phyloP scores from a whole-genome alignment of 2,888 invertebrate species.

The Megalurothrips usitatus region DNA sequence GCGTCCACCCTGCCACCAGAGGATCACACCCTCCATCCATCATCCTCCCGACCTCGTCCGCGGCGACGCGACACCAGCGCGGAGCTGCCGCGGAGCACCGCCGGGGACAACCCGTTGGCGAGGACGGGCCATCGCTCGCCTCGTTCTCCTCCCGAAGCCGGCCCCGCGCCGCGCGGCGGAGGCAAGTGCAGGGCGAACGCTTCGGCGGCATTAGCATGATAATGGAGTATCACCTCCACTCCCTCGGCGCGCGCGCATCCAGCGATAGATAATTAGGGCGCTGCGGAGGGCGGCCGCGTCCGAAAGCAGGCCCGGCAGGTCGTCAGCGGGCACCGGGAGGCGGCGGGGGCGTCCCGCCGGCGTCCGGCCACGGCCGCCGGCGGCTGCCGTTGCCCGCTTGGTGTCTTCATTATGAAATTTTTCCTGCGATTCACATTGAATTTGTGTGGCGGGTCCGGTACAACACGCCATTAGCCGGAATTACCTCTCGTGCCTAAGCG shows the following conservation, averaged over 20 bases:
- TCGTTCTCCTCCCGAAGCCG: too few species aligned
- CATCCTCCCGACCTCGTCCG: too few species aligned
- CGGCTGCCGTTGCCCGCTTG: background rate
- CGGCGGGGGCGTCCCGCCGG: background rate
- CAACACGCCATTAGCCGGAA: constrained; percentile 6
- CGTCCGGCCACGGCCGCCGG: background rate
- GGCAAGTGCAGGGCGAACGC: too few species aligned
- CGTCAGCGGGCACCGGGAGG: background rate
- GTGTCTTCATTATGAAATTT: constrained; percentile 6
- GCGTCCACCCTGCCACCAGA: too few species aligned
- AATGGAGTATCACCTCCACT: constrained; percentile 16
- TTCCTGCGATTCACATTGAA: background rate
- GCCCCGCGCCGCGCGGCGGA: too few species aligned
- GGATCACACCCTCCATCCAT: too few species aligned
- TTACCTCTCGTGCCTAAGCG: background rate
- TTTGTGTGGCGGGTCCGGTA: constrained; percentile 2
- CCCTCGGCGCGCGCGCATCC: background rate
- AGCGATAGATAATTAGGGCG: background rate
- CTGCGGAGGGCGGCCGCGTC: background rate
- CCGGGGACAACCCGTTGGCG: too few species aligned
- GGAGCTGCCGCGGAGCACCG: too few species aligned
- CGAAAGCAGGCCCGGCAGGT: background rate
- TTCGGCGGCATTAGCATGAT: background rate
- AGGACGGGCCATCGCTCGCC: too few species aligned
- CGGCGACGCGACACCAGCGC: too few species aligned